Conservation (phyloP, 2,888 invertebrate genomes). For the Apamea crenata region DNA sequence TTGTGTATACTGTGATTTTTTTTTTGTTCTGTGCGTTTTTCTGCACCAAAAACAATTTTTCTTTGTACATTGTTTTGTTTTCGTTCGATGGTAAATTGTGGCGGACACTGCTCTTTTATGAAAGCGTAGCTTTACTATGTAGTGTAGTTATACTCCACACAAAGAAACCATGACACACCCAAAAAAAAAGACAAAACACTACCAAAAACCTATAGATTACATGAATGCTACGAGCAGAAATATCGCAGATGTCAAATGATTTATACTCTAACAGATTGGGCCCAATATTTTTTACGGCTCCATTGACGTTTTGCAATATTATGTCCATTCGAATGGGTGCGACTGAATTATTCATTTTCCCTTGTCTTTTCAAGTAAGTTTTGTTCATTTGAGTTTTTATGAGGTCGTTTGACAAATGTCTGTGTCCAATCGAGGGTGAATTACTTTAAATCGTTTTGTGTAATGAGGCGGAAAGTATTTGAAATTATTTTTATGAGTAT, state of each 20-base stretch:
- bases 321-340: slow-evolving; percentile 49
- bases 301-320: slow-evolving; percentile 64
- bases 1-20: no score
- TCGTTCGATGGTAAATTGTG: neutral
- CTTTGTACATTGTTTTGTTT: no score
- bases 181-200: slow-evolving; percentile 20
- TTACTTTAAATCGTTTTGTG: slow-evolving; percentile 46
- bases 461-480: slow-evolving; percentile 55
- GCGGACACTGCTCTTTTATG: neutral
- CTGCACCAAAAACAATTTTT: no score
- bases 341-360: slow-evolving; percentile 61
- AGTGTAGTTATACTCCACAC: neutral
- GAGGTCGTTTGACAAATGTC: slow-evolving; percentile 57
- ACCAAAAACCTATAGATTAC: slow-evolving; percentile 16
- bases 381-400: slow-evolving; percentile 63
- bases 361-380: slow-evolving; percentile 53
- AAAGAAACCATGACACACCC: neutral
- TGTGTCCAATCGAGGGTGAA: slow-evolving; percentile 48
- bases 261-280: slow-evolving; percentile 74
- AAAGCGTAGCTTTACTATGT: neutral
- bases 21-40: no score
- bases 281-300: slow-evolving; percentile 68
- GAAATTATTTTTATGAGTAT: slow-evolving; percentile 27
- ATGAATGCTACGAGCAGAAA: slow-evolving; percentile 46
- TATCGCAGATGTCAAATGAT: slow-evolving; percentile 74